Conservation (phyloP, 2,113 vertebrate genomes). For the Gadus chalcogrammus region DNA sequence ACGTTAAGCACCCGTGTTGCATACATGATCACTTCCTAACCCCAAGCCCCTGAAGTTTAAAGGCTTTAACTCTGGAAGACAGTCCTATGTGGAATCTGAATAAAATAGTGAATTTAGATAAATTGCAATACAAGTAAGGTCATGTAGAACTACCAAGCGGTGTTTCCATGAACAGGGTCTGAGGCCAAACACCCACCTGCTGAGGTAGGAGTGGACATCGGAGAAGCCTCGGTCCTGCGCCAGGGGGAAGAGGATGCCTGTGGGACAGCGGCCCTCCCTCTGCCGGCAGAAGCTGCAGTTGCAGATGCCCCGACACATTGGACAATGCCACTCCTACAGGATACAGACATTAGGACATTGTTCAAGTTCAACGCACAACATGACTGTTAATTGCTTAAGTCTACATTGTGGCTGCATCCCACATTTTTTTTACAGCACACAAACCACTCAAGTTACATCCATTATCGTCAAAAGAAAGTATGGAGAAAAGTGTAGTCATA, state of each 20-base stretch:
- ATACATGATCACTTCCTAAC: too few species aligned
- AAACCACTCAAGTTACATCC: too few species aligned
- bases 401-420: too few species aligned
- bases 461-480: neutral
- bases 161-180: too few species aligned
- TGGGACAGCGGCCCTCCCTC: slow-evolving; percentile 72
- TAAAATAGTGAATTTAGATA: too few species aligned
- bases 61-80: too few species aligned
- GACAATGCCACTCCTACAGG: slow-evolving; percentile 71
- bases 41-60: neutral
- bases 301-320: slow-evolving; percentile 75
- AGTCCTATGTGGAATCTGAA: too few species aligned
- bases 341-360: neutral
- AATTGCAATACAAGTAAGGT: neutral
- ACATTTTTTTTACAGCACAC: too few species aligned
- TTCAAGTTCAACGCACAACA: too few species aligned
- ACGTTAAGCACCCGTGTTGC: too few species aligned
- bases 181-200: slow-evolving; percentile 49
- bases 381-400: too few species aligned
- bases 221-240: slow-evolving; percentile 75
- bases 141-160: neutral
- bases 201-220: slow-evolving; percentile 77
- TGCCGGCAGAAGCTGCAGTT: slow-evolving; percentile 79
- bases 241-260: slow-evolving; percentile 73
- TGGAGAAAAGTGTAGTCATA: neutral